These are phyloP conservation scores for Corbicula japonica DNA, from an alignment of 2,888 invertebrate genomes.

Conservation along the genomic window DNA sequence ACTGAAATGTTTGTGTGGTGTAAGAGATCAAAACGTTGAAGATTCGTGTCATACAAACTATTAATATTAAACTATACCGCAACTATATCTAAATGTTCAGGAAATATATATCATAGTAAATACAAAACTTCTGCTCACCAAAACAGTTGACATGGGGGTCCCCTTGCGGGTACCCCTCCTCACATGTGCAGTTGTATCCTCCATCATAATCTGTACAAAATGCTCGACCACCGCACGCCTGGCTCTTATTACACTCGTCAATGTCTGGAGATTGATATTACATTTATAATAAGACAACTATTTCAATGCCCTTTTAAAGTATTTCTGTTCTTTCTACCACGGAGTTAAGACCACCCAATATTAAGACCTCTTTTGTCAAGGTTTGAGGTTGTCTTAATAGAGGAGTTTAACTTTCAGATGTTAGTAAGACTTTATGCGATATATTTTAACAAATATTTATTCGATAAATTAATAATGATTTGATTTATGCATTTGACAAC, in stretches of 20 bases:
- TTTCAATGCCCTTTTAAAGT: background rate
- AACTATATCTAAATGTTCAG: background rate
- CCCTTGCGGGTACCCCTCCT: constrained; percentile 1
- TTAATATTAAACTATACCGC: background rate
- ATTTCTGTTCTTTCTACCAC: background rate
- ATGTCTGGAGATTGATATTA: constrained; percentile 3
- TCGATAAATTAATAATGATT: background rate
- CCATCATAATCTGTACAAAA: constrained; percentile 15
- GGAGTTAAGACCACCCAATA: background rate
- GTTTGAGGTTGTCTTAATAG: no score
- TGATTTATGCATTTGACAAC: background rate
- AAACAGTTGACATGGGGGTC: constrained; percentile 14
- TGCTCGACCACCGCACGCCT: background rate
- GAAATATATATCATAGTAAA: background rate
- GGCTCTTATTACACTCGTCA: constrained; percentile 12
- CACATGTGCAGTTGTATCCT: constrained; percentile 23
- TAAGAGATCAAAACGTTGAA: background rate
- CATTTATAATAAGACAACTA: background rate
- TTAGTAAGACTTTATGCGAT: no score
- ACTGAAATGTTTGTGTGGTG: background rate
- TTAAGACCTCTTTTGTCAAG: background rate
- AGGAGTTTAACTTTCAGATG: no score
- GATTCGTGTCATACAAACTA: background rate
- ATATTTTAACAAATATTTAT: background rate
- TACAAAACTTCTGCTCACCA: constrained; percentile 1